These are phyloP conservation scores for Norana najaformis DNA, from an alignment of 2,888 invertebrate species.

Conservation along the genomic window DNA sequence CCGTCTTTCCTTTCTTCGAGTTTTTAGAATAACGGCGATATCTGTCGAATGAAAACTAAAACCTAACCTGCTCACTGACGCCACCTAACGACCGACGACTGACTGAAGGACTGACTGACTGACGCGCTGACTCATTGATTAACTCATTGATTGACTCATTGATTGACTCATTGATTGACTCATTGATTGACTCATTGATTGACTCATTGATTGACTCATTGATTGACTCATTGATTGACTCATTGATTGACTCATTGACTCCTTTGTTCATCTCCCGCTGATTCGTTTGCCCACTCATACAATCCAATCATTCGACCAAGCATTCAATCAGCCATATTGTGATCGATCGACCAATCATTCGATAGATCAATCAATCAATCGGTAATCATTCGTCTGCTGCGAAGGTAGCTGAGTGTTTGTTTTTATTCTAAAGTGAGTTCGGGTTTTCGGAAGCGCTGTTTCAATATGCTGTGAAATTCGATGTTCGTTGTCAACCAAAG, in stretches of 20 bases:
- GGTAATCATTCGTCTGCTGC: not conserved
- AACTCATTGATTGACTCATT: no score
- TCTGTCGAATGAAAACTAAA: not conserved
- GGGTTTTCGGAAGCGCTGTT: not conserved
- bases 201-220: no score
- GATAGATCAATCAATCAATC: not conserved
- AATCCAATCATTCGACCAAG: not conserved
- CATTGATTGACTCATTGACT: no score
- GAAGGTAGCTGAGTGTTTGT: no score
- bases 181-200: no score
- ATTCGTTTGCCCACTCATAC: not conserved
- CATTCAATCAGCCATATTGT: no score
- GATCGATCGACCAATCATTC: not conserved
- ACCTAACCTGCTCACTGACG: not conserved
- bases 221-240: no score
- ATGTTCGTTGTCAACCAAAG: not conserved
- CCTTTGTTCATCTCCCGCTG: no score
- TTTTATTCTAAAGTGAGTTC: not conserved
- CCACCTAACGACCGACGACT: not conserved
- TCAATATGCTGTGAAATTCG: not conserved
- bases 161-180: no score
- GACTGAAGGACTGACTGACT: no score
- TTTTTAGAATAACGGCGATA: not conserved
- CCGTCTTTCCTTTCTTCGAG: not conserved
- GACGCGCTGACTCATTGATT: no score